Conservation (phyloP, 2,113 vertebrate species). For the Polypterus bichir region DNA sequence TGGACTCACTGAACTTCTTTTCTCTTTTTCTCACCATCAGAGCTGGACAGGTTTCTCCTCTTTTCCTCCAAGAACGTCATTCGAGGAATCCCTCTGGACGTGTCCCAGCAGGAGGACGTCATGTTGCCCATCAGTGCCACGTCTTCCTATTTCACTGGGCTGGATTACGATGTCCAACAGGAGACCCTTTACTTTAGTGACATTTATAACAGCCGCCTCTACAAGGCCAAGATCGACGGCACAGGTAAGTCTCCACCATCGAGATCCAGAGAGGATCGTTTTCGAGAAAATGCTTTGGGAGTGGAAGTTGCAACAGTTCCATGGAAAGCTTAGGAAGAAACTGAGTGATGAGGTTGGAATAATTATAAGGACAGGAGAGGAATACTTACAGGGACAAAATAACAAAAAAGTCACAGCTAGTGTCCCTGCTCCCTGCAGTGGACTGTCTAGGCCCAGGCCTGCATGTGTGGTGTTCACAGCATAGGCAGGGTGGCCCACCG, state of each 20-base stretch:
- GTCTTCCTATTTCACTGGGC: slow-evolving; percentile 32
- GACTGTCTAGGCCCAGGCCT: no score
- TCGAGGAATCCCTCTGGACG: slow-evolving; percentile 39
- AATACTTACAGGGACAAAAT: no score
- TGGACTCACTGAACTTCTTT: no score
- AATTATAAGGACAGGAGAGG: neutral
- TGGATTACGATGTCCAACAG: slow-evolving; percentile 40
- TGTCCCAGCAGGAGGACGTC: slow-evolving; percentile 42
- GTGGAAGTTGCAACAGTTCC: no score
- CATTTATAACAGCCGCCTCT: slow-evolving; percentile 33
- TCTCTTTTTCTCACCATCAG: slow-evolving; percentile 18
- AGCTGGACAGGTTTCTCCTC: slow-evolving; percentile 41
- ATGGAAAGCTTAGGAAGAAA: no score
- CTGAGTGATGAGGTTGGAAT: no score
- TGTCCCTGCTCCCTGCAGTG: no score
- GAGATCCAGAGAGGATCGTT: neutral
- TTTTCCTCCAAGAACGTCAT: slow-evolving; percentile 31
- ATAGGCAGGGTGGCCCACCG: no score
- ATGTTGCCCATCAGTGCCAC: slow-evolving; percentile 35
- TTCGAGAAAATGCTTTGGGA: neutral
- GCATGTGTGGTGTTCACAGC: no score
- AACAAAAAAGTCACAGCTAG: no score
- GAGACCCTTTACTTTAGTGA: slow-evolving; percentile 38
- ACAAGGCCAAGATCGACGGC: slow-evolving; percentile 41
- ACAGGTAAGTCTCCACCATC: slow-evolving; percentile 26